Evolutionary conservation across 1,140 invertebrate genomes (phyloP), one percentile per base, ranked within the genome.

Genomic region (Sitobion miscanthi): DNA sequence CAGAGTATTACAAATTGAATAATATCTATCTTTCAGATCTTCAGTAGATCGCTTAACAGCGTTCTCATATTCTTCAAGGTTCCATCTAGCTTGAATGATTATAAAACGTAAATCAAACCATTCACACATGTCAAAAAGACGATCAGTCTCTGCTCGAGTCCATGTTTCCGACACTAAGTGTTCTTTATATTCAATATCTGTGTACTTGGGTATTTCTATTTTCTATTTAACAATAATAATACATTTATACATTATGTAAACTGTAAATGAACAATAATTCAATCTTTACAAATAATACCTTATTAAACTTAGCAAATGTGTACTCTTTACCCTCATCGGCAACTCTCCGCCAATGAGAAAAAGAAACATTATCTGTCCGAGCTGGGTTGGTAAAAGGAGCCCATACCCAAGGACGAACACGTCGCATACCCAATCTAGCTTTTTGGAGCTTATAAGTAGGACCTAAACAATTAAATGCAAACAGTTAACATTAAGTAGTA

Each of bases 301-400:
- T 99, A 95, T 99, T 99, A 95, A 99, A 99, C 95, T 98, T 98
- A 1, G 99, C 98, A 96, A 99, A 99, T 20, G 98, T 98, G 96
- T 99, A 99, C 95, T 99, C 99, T 95, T 98, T 98, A 2, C 97
- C 97, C 94, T 99, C 98, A 96, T 99, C 98, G 25, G 97, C 97
- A 0, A 97, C 96, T 94, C 99, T 95, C 94, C 98, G 96, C 99
- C 99, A 99, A 95, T 99, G 99, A 94, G 96, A 96, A 94, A 96
- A 95, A 86, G 97, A 95, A 90, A 94, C 94, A 23, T 52, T 47
- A 93, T 94, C 94, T 94, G 82, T 87, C 42, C 94, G 77, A 23
- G 98, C 99, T 42, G 99, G 98, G 96, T 99, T 99, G 21, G 97
- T 98, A 95, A 99, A 99, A 5, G 98, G 97, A 95, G 98, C 98